Evolutionary conservation across 2,113 vertebrate genomes (phyloP).

Genomic region (Euleptes europaea): DNA sequence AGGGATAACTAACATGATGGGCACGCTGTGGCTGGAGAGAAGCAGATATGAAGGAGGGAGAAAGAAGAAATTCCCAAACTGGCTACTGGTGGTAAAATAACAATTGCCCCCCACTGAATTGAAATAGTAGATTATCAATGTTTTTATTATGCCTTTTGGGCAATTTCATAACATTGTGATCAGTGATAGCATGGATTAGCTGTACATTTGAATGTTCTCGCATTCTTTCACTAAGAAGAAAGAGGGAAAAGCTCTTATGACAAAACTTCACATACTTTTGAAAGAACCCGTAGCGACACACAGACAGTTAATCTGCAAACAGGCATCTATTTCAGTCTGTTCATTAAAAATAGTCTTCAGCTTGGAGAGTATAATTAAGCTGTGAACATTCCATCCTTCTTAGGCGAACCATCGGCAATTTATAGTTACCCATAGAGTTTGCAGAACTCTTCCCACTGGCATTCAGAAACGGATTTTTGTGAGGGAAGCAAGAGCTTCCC

Average conservation of each 20-base stretch:
- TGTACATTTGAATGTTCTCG: too few species aligned
- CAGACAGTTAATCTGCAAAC: constrained; percentile 42
- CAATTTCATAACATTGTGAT: neutral
- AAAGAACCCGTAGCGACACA: constrained; percentile 31
- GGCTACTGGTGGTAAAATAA: neutral
- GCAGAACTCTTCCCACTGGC: constrained; percentile 10
- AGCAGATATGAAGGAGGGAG: neutral
- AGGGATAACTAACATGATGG: neutral
- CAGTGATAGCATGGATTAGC: neutral
- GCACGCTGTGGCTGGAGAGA: neutral
- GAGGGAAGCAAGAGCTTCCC: neutral
- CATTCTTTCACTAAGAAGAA: neutral
- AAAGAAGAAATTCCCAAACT: neutral
- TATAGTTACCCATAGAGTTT: constrained; percentile 34
- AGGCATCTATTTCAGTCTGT: constrained; percentile 26
- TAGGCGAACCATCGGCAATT: constrained; percentile 33
- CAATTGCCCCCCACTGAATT: neutral
- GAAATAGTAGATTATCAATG: neutral
- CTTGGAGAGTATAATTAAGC: constrained; percentile 20
- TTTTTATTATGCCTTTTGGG: neutral
- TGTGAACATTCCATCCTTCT: constrained; percentile 5
- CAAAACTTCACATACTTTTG: constrained; percentile 42
- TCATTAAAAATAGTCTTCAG: constrained; percentile 11
- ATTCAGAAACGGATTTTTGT: constrained; percentile 10
- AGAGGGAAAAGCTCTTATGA: neutral